Base-by-base conservation (phyloP, 2,888 invertebrate species). In the Acleris sparsana region DNA sequence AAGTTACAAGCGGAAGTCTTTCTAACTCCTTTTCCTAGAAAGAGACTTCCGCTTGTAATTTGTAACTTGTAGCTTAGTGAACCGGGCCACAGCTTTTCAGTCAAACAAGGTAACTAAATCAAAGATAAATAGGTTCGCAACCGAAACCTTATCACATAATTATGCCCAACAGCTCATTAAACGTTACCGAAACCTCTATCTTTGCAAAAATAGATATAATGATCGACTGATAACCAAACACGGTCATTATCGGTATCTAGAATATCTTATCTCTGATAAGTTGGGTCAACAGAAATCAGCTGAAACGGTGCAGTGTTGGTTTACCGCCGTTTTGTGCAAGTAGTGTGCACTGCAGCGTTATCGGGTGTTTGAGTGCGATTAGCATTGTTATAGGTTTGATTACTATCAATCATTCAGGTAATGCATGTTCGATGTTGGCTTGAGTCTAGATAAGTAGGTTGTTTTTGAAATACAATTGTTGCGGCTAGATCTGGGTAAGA, bases 201-300 rank as follows among this genome's bases (percentile, higher is more conserved):
- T 52, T 61, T 25, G 61, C 61, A 57, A 66, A 62, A 65, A 25
- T 22, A 46, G 52, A 66, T 66, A 65, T 56, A 51, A 57, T 66
- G 60, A 66, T 66, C 66, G 48, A 29, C 39, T 20, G 66, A 66
- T 66, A 65, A 60, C 43, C 39, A 20, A 51, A 65, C 49, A 64
- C 11, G 49, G 60, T 51, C 60, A 65, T 61, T 65, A 65, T 65
- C 65, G 25, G 51, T 46, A 61, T 66, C 62, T 66, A 62, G 48
- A 66, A 48, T 62, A 63, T 66, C 66, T 66, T 53, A 66, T 62
- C 66, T n/a, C 66, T 18, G 66, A 66, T 66, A 66, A 49, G 29
- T 22, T 51, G 51, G 11, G 63, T 60, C 33, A 49, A 51, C 22
- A 62, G 7, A 49, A 48, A 22, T 43, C 56, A 51, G 51, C 51